Evolutionary conservation across 2,797 vertebrate genomes (phyloP), one percentile per base, ranked within the genome.

Genomic region (Ispidina lecontei): DNA sequence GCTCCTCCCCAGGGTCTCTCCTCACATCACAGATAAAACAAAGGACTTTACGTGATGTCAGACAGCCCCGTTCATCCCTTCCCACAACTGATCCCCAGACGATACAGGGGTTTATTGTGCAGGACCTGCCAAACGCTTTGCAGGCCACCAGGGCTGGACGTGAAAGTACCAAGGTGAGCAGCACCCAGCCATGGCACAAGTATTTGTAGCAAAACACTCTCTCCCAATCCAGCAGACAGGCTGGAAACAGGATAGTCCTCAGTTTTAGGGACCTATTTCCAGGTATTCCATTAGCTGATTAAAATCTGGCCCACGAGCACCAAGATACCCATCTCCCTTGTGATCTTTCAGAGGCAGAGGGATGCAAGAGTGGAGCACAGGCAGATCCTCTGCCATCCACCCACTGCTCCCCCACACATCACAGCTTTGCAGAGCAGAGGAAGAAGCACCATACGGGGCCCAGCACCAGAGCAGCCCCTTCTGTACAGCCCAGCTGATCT

Each of bases 391-490:
- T 8, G 18, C 39, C 39, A 25, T 0, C 22, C 52, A 1, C 62
- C 67, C 37, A 0, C 31, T 39, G 37, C 37, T 58, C 44, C 43
- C 21, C 60, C 4, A 0, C 35, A 6, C 63, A 29, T 14, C 55
- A 4, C 28, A 35, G 60, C 19, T 31, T 7, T 1, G 7, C 46
- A 4, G 2, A 4, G 52, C 33, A 1, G n/a, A 7, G 49, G 20
- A 18, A 13, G 13, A 51, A 2, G 16, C 29, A 2, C 11, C 35
- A 0, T 0, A 0, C 1, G 0, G 33, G 17, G 8, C 14, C 19
- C 39, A 6, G 3, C 19, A 3, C 10, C 12, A 67, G 8, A 51
- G 17, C 4, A n/a, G 1, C 17, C 22, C 33, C 35, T 41, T 28
- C 70, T 31, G 33, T 33, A 31, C 46, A 15, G 25, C 4, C 4